Evolutionary conservation across 2,797 vertebrate species (phyloP), one percentile per base, ranked within the genome.

Genomic region (Petrocephalus schoutedeni): DNA sequence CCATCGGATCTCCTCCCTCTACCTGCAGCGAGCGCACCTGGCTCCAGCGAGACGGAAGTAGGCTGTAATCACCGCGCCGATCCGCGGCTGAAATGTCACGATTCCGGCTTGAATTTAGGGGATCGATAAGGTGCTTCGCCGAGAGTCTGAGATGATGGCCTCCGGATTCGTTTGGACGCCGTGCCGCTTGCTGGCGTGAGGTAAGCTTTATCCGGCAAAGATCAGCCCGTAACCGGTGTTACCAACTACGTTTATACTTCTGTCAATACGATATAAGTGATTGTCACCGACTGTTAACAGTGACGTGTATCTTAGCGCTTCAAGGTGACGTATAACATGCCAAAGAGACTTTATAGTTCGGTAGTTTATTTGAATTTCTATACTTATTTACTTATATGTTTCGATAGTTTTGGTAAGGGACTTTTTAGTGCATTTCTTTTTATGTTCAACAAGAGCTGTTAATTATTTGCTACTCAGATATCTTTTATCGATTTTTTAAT

Each of bases 11-110:
- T 59, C 92, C 93, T 88, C 92, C 93, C 90, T 91, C 91, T 95
- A 96, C 95, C 96, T 96, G 95, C 92, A 91, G 88, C 88, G 54
- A 93, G 91, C 94, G 82, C 96, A 97, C 96, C 96, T 97, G 95
- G 94, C 93, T 93, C 94, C 94, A 95, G 90, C 94, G 91, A 96
- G 93, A 94, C 96, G 96, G 96, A 97, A 96, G 95, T 95, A 54
- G 86, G 91, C 88, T 58, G 87, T 84, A 59, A 89, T 28, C 16
- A 77, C 57, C 4, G 21, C 56, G 23, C 14, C 16, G 59, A 45
- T 54, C 36, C 74, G 0, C 54, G 58, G 59, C 83, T 54, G 58
- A 16, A 45, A 85, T 82, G 41, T 57, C 28, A 58, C 36, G 85
- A 64, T 61, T 80, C 21, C 58, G 45, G 87, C 58, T 5, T 36